phyloP scores from a whole-genome alignment of 2,888 invertebrate genomes.

The Pachliopta kotzebuea region DNA sequence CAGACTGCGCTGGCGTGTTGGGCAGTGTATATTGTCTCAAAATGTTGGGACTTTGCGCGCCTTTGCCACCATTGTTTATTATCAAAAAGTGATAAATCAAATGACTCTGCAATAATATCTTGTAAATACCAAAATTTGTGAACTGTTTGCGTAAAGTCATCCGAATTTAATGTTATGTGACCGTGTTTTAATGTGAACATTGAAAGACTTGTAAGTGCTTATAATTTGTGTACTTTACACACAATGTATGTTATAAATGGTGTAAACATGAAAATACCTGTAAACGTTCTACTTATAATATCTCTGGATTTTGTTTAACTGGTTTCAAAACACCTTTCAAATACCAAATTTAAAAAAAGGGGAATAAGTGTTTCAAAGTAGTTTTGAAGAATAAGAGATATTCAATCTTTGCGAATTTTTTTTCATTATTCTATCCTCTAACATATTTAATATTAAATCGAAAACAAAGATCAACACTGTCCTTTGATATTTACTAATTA shows the following conservation, averaged over 20 bases:
- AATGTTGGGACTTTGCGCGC: constrained; percentile 73
- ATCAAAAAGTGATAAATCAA: constrained; percentile 78
- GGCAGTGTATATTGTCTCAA: constrained; percentile 79
- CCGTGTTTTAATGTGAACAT: constrained; percentile 39
- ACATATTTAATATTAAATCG: background rate
- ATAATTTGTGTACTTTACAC: constrained; percentile 32
- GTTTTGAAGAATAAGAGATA: background rate
- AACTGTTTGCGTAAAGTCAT: constrained; percentile 30
- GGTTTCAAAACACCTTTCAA: background rate
- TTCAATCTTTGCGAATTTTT: background rate
- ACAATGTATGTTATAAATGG: constrained; percentile 9
- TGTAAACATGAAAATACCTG: background rate
- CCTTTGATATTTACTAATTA: background rate
- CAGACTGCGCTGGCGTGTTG: constrained; percentile 79
- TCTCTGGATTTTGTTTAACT: background rate
- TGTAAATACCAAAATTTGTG: constrained; percentile 40
- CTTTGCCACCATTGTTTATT: constrained; percentile 69
- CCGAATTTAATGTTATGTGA: constrained; percentile 35
- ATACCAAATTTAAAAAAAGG: background rate
- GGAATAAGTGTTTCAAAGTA: background rate
- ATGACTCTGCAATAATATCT: constrained; percentile 71
- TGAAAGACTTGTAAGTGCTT: constrained; percentile 33
- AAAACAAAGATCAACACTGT: background rate
- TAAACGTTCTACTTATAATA: background rate
- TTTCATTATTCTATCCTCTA: background rate